Percentiles rank a stretch among this genome's conserved stretches.
Conservation (phyloP, 2,797 vertebrate species). For the Coregonus ussuriensis region DNA sequence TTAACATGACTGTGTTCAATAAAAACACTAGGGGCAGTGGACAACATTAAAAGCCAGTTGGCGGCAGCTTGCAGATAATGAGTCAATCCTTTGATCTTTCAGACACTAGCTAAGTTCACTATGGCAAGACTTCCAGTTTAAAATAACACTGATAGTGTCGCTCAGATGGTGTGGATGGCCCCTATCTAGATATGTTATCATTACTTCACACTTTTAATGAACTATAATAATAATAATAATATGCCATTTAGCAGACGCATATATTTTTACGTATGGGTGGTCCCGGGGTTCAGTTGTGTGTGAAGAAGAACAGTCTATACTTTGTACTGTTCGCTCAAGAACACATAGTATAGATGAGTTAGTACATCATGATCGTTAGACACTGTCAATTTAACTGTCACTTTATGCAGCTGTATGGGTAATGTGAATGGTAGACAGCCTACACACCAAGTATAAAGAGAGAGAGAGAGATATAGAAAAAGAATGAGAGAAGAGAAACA, state of each 20-base stretch:
- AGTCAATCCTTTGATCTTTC: slow-evolving; percentile 28
- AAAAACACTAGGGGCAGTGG: no score
- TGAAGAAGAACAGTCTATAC: not conserved
- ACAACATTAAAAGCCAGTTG: not conserved
- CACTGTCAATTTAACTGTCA: not conserved
- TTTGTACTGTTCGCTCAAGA: not conserved
- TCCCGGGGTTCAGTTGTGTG: not conserved
- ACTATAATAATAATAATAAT: not conserved
- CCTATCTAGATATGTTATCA: not conserved
- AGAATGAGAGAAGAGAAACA: no score
- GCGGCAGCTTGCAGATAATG: not conserved
- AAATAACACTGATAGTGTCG: not conserved
- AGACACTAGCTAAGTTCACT: not conserved
- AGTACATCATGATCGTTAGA: not conserved
- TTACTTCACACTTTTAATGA: not conserved
- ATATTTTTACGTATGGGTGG: no score
- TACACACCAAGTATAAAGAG: not conserved
- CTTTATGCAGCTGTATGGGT: not conserved
- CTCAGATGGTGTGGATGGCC: not conserved
- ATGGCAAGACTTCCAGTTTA: not conserved
- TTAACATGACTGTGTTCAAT: no score
- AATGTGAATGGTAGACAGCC: not conserved
- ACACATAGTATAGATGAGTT: not conserved
- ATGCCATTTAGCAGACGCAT: no score
- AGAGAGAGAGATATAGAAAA: not conserved